Evolutionary conservation across 2,113 vertebrate genomes (phyloP).

Genomic region (Phoenicopterus ruber): DNA sequence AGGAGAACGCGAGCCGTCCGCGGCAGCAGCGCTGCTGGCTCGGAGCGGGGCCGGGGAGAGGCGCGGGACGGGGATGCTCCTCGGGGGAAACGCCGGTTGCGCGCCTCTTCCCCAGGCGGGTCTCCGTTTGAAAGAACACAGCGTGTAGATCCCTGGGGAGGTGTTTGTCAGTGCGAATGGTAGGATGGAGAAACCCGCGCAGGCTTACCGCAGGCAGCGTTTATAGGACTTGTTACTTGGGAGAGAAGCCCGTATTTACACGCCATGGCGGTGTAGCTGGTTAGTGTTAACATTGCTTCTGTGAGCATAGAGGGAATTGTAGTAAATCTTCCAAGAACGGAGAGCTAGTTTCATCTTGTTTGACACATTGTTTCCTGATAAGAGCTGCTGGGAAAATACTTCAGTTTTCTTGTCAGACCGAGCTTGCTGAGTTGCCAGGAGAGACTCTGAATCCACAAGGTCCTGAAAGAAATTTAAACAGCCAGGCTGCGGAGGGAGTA

Average conservation of each 20-base stretch:
- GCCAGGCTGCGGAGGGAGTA: not conserved
- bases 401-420: slow-evolving; percentile 51
- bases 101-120: not conserved
- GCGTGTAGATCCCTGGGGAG: not conserved
- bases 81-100: not conserved
- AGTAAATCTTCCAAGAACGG: slow-evolving; percentile 49
- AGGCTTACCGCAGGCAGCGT: not conserved
- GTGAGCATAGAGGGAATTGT: slow-evolving; percentile 52
- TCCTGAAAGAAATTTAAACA: not conserved
- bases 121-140: not conserved
- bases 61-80: not conserved
- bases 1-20: not conserved
- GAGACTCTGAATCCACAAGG: slow-evolving; percentile 14
- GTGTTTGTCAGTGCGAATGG: not conserved
- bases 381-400: slow-evolving; percentile 69
- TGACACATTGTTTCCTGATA: slow-evolving; percentile 71
- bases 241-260: not conserved
- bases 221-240: slow-evolving; percentile 7
- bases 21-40: not conserved
- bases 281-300: slow-evolving; percentile 57
- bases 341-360: slow-evolving; percentile 64
- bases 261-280: not conserved
- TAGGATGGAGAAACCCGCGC: not conserved
- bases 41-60: not conserved
- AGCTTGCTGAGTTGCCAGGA: slow-evolving; percentile 24